Evolutionary conservation across 2,113 vertebrate species (phyloP).

Genomic region (Stictonetta naevosa): DNA sequence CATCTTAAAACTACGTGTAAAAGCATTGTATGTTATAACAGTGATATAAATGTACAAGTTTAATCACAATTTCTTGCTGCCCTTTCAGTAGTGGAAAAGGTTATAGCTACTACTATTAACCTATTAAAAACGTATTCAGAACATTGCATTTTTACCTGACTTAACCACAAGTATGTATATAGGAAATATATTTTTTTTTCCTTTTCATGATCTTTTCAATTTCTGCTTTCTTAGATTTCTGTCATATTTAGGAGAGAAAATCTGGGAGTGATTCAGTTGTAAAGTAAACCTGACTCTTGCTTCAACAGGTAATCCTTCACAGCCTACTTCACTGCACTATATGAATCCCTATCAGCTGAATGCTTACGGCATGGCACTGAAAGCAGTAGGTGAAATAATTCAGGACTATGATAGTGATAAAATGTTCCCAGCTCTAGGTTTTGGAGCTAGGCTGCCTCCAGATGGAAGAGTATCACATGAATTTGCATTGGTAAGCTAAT

Average conservation of each 20-base stretch:
- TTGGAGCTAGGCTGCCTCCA: conserved; percentile 95
- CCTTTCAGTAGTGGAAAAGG: background rate
- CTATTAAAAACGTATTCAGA: background rate
- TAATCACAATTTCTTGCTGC: background rate
- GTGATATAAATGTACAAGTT: background rate
- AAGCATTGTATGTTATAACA: background rate
- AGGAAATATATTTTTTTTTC: background rate
- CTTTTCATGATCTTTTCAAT: background rate
- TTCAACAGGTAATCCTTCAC: conserved; percentile 92
- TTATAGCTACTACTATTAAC: background rate
- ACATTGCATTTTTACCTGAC: background rate
- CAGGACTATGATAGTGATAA: conserved; percentile 99
- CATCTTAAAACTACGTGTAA: background rate
- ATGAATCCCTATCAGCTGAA: conserved; percentile 98
- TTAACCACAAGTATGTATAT: background rate
- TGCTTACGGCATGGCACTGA: conserved; percentile 95
- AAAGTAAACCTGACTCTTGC: conserved; percentile 9
- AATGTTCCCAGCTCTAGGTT: conserved; percentile 98
- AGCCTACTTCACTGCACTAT: conserved; percentile 97
- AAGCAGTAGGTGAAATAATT: conserved; percentile 96
- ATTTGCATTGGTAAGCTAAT: conserved; percentile 91
- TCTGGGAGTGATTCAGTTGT: background rate
- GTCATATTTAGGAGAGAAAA: background rate
- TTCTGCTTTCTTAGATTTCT: background rate
- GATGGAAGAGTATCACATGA: conserved; percentile 96